Base-by-base conservation (phyloP, 37 sponge, comb jelly and placozoan species). In the Ianthella basta region DNA sequence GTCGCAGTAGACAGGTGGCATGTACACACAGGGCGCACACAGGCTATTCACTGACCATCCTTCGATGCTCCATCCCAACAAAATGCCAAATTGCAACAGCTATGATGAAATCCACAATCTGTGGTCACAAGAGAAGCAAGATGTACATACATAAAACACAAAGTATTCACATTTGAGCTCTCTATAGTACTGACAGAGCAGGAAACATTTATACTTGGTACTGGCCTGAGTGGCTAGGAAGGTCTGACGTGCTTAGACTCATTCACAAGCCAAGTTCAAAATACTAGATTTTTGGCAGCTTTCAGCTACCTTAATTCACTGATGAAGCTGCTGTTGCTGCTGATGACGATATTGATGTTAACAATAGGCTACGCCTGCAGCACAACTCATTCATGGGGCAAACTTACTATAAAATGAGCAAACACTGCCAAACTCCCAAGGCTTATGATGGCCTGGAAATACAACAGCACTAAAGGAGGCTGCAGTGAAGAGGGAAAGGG, bases 391-490 rank as follows among this genome's bases (percentile, higher is more conserved):
- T n/a, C n/a, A n/a, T n/a, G n/a, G n/a, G n/a, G n/a, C n/a, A n/a
- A 15, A 57, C 69, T 5, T 12, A 40, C 50, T 39, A 38, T 73
- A 32, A 38, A 33, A 37, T 13, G 13, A 24, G 60, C 24, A 21
- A 84, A 87, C 33, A 82, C 88, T 66, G 85, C 65, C 66, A 54
- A 74, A 12, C 80, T 84, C 25, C 90, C 92, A 0, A 84, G 50
- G 3, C 72, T 56, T 37, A 37, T n/a, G 4, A 91, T 63, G 3
- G 50, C 65, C 54, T 89, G 60, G 80, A 92, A 95, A 23, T 91
- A 65, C 20, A 41, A 18, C 59, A 95, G 75, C 0, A 89, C 88
- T 59, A 95, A 79, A 30, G 95, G 92, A 60, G 82, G 36, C 95
- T 93, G 78, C 0, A 55, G 56, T n/a, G 77, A 34, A 25, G 3